Base-by-base conservation (phyloP, 2,797 vertebrate species). In the Euthynnus affinis region DNA sequence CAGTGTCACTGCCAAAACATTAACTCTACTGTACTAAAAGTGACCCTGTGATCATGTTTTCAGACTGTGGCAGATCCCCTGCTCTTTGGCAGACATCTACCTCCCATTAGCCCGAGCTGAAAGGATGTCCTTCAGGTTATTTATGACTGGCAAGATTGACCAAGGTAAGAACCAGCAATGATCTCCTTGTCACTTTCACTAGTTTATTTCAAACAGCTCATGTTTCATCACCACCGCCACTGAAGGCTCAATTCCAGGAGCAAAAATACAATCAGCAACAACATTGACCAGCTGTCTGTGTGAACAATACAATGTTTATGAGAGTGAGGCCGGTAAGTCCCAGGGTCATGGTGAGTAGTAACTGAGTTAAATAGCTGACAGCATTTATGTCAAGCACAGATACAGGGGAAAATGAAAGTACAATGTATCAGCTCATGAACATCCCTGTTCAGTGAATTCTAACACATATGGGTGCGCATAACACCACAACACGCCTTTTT, bases 231-330 rank as follows among this genome's bases (percentile, higher is more conserved):
- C 84, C 37, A 8, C 60, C 7, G 12, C 65, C 29, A 55, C 81
- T 87, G 90, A 93, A 87, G 86, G 88, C 88, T 89, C 89, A 86
- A 91, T 92, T 90, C 82, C 86, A 80, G 81, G 74, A 84, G 89
- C 83, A 91, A 88, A 90, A 90, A 89, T 86, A 88, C 88, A 91
- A 91, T 92, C 89, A 92, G 84, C 34, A 44, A 79, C 78, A 79
- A 83, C 87, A 90, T 88, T 93, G 91, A 93, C 89, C 93, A 85
- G 86, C 87, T 93, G 92, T 93, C 93, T 59, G 44, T 53, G 81
- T 90, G 92, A 95, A 87, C 92, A 88, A 93, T 91, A 84, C 79
- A 60, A 67, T 84, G 83, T 90, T 93, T 87, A 83, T 88, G 70
- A 88, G 79, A 81, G 82, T 29, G 86, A 90, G 75, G 78, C 78